Conservation (phyloP, 2,113 vertebrate genomes). For the Haemorhous mexicanus region DNA sequence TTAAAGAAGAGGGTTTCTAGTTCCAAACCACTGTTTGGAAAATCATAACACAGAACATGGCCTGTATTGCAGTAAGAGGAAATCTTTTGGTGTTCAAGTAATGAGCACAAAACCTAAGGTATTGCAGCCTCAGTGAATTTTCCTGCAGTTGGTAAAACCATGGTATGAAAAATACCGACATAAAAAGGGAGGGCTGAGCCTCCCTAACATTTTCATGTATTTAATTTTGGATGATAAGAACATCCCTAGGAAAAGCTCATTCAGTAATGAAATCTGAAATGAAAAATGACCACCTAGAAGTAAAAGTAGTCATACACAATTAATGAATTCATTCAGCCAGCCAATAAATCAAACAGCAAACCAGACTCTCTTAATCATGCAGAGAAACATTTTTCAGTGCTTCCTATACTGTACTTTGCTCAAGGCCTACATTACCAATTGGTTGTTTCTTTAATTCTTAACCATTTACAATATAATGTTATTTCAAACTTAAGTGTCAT, state of each 20-base stretch:
- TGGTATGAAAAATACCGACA: not conserved
- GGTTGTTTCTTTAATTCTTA: conserved; percentile 41
- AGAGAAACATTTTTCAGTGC: conserved; percentile 19
- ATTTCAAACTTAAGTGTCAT: conserved; percentile 15
- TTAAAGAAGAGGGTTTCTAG: not conserved
- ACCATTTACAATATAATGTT: conserved; percentile 13
- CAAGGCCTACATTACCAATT: conserved; percentile 29
- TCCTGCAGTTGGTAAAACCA: not conserved
- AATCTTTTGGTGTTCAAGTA: not conserved
- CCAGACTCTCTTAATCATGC: conserved; percentile 13
- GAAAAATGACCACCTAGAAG: conserved; percentile 52
- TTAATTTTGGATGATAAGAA: conserved; percentile 39
- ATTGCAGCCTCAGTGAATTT: not conserved
- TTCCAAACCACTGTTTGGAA: not conserved
- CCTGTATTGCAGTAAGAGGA: not conserved
- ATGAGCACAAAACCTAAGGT: not conserved
- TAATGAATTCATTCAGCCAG: conserved; percentile 48
- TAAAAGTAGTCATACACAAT: conserved; percentile 58
- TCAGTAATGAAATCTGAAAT: conserved; percentile 35
- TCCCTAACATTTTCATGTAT: not conserved
- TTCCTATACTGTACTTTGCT: conserved; percentile 30
- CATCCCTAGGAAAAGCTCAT: conserved; percentile 29
- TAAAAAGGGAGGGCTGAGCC: not conserved
- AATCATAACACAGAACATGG: rapidly evolving
- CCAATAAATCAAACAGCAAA: conserved; percentile 56